Evolutionary conservation across 2,797 vertebrate genomes (phyloP).

Genomic region (Varecia variegata): DNA sequence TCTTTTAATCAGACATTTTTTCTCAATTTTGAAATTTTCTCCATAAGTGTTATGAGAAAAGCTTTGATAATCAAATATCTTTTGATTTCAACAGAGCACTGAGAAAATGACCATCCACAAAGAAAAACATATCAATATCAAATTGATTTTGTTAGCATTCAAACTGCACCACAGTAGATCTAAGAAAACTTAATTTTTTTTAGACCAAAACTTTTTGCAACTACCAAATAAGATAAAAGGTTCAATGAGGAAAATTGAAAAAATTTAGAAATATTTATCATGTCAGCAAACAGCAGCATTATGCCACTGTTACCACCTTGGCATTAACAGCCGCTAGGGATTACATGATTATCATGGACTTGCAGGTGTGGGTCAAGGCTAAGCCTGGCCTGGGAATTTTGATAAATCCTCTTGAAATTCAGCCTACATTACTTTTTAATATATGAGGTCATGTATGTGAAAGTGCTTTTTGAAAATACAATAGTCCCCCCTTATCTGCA

Average conservation of each 20-base stretch:
- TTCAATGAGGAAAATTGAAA: not conserved
- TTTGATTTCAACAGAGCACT: conserved; percentile 33
- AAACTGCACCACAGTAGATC: conserved; percentile 36
- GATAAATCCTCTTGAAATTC: not conserved
- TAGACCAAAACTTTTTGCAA: conserved; percentile 28
- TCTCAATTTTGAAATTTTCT: not conserved
- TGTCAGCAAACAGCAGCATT: not conserved
- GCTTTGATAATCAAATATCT: conserved; percentile 30
- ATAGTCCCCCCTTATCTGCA: not conserved
- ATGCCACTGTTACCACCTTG: not conserved
- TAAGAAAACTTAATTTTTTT: conserved; percentile 28
- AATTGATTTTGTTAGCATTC: conserved; percentile 59
- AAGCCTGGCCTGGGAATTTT: not conserved
- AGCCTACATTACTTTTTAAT: not conserved
- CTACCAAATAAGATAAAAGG: conserved; percentile 22
- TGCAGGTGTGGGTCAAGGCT: not conserved
- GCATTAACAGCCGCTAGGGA: not conserved
- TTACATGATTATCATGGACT: not conserved
- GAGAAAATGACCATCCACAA: conserved; percentile 35
- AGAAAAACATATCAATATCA: conserved; percentile 44
- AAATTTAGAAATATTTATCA: not conserved
- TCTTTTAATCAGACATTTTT: not conserved
- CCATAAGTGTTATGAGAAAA: not conserved
- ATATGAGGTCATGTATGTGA: not conserved
- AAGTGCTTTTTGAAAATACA: not conserved